Evolutionary conservation across 2,888 invertebrate genomes (phyloP), one percentile per base, ranked within the genome.

Genomic region (Platerodrilus igneus): DNA sequence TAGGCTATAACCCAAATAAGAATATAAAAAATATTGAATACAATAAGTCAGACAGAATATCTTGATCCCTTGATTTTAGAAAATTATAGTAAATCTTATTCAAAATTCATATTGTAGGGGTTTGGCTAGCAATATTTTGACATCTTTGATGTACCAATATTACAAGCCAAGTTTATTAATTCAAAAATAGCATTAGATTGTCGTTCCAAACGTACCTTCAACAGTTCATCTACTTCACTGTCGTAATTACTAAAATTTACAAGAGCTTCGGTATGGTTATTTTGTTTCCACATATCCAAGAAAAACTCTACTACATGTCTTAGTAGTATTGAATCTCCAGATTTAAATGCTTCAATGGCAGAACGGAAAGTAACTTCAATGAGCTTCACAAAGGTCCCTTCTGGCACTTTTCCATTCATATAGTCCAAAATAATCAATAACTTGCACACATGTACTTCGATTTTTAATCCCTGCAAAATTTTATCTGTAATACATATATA

Each of bases 241-340:
- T 53, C 54, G 44, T 71, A 74, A 37, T 50, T 47, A 10, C 53
- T 49, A 52, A 55, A 60, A 27, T 41, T 34, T 20, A 47, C 15
- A 18, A 54, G 48, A 32, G 42, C 41, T 20, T 47, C 41, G 10
- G 50, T 45, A 23, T 48, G 41, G 34, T 44, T 50, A 19, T 63
- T 62, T 35, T 68, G 68, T 34, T 67, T 57, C 33, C 65, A 60
- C 17, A 73, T 66, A 48, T 76, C 76, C 13, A 71, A 57, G 50
- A 75, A 77, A 53, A 77, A 76, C 33, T 74, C 74, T 4, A 75
- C 69, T 7, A 74, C 66, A 35, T 76, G 75, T 39, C 72, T 55
- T 22, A 77, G 52, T 9, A 73, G 56, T 20, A 71, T 59, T 4
- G 66, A 54, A 56, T 77, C 74, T 30, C 64, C 63, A 16, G 60